Conservation (phyloP, 2,797 vertebrate species). For the Nyctibius grandis region DNA sequence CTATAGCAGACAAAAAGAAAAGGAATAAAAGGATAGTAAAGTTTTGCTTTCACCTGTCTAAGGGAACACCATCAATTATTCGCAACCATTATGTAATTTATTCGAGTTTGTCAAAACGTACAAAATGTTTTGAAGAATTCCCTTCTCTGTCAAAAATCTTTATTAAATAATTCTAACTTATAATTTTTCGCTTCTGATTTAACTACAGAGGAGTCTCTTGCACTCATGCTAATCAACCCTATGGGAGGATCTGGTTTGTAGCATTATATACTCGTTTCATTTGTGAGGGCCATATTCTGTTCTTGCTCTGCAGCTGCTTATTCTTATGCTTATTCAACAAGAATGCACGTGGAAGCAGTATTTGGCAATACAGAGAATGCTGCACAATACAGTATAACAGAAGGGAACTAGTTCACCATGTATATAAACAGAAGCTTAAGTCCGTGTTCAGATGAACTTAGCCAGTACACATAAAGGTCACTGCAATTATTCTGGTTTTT, state of each 20-base stretch:
- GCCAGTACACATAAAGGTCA: background rate
- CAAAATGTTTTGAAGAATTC: background rate
- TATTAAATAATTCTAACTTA: background rate
- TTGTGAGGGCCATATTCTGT: background rate
- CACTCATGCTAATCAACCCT: background rate
- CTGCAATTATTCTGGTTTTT: background rate
- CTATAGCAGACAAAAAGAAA: background rate
- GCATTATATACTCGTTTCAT: background rate
- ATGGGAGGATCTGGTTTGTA: background rate
- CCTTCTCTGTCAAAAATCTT: background rate
- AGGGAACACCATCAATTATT: background rate
- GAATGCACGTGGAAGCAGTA: background rate
- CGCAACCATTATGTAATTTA: background rate
- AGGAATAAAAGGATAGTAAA: background rate
- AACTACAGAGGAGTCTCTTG: background rate
- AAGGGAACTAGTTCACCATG: background rate
- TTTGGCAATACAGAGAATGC: background rate
- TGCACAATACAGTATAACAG: background rate
- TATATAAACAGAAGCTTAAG: background rate
- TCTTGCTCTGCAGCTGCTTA: background rate
- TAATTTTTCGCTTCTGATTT: background rate
- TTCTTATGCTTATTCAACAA: background rate
- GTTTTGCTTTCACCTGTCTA: background rate
- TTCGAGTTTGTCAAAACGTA: background rate
- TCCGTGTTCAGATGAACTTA: background rate